Evolutionary conservation across 2,888 invertebrate genomes (phyloP).

Genomic region (Pheosia tremula): DNA sequence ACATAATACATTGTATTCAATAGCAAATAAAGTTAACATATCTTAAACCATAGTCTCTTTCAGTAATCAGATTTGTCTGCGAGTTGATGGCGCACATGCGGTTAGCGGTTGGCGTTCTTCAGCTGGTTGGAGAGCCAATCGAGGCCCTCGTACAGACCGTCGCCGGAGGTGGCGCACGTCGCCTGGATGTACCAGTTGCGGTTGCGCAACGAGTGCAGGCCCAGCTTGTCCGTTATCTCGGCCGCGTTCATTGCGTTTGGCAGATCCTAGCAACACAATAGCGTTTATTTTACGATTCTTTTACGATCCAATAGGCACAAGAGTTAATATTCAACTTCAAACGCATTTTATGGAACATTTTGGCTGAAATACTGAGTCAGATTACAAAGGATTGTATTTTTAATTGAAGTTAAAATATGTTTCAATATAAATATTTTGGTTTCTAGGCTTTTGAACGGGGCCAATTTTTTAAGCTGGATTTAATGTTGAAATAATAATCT

Average conservation of each 20-base stretch:
- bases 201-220: constrained; percentile 98
- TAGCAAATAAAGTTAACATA: constrained; percentile 85
- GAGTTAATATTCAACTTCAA: constrained; percentile 1
- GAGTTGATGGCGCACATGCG: constrained; percentile 65
- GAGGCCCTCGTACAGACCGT: constrained; percentile 99
- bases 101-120: constrained; percentile 98
- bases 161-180: constrained; percentile 99
- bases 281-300: constrained; percentile 14
- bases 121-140: constrained; percentile 99
- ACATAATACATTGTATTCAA: constrained; percentile 82
- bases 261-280: constrained; percentile 90
- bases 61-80: constrained; percentile 77
- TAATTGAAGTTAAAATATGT: background rate
- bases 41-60: constrained; percentile 85
- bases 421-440: constrained; percentile 6
- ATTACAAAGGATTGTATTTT: constrained; percentile 9
- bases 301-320: constrained; percentile 13
- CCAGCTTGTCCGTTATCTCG: constrained; percentile 99
- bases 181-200: constrained; percentile 99
- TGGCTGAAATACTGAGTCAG: constrained; percentile 1
- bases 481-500: constrained; percentile 6
- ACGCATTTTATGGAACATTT: constrained; percentile 2
- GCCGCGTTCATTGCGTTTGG: constrained; percentile 99
- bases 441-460: background rate
- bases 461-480: constrained; percentile 8